Evolutionary conservation across 2,113 vertebrate genomes (phyloP), one percentile per base, ranked within the genome.

Genomic region (human (Homo sapiens)): DNA sequence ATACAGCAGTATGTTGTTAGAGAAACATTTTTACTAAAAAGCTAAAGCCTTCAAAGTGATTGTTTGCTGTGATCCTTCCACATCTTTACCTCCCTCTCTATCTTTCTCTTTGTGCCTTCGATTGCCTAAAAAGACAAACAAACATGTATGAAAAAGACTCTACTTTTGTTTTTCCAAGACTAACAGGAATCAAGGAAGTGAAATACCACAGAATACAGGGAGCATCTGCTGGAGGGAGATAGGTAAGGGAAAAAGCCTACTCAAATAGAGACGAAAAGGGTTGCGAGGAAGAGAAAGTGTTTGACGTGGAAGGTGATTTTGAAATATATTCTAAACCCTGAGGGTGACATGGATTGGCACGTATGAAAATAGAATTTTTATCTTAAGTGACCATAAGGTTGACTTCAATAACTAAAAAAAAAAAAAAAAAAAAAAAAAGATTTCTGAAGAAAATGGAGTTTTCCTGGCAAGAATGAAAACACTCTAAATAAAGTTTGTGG

Each of bases 41-140:
- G 91, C 94, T 81, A 57, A 97, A 96, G 68, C 64, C 92, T 98
- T 98, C 97, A 97, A 98, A 98, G 98, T 89, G 5, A 97, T 97
- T 86, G 48, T 97, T 97, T 93, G 76, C 97, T 98, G 72, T 90
- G 13, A 98, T 97, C 85, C 27, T 97, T 96, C 38, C 81, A 83
- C 27, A 88, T 96, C 89, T 97, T 57, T 97, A 94, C 57, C 16
- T 96, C 97, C 91, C 90, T 16, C 70, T 96, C 2, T 91, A 52
- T 93, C 82, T 98, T 90, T 87, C 45, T 61, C 79, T 97, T 73
- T 96, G 95, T 94, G 95, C 96, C 91, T 97, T 89, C 27, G 8
- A 83, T 97, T 96, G 95, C 32, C 78, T 86, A 68, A 82, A 98
- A 98, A 98, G 97, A 97, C 89, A 70, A 96, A 96, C 87, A 90